phyloP scores from a whole-genome alignment of 2,888 invertebrate genomes.

The Invenusta paracnida region DNA sequence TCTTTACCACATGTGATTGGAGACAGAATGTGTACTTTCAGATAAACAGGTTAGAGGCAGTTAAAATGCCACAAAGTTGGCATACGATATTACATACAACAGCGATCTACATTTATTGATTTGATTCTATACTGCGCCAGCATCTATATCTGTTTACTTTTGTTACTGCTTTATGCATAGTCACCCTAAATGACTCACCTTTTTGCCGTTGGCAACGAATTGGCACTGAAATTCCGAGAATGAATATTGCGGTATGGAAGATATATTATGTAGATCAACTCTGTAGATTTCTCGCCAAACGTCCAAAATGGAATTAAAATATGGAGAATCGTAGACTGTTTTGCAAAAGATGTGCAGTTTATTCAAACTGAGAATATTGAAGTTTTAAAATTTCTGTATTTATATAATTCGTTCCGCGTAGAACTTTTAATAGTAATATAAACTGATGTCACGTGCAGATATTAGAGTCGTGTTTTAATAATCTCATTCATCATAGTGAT shows the following conservation, averaged over 20 bases:
- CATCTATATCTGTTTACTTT: background rate
- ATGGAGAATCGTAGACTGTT: too few species aligned
- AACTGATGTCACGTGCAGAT: too few species aligned
- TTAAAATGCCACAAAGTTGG: background rate
- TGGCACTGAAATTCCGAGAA: conserved; percentile 13
- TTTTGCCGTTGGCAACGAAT: conserved; percentile 12
- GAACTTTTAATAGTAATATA: too few species aligned
- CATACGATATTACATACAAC: background rate
- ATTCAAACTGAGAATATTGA: too few species aligned
- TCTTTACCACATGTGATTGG: too few species aligned
- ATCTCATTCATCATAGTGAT: background rate
- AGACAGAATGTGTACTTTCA: too few species aligned
- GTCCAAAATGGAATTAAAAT: too few species aligned
- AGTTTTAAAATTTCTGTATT: too few species aligned
- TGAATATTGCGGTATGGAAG: background rate
- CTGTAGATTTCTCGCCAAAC: background rate
- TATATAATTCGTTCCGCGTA: too few species aligned
- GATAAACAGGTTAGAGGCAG: too few species aligned
- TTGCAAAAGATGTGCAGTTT: too few species aligned
- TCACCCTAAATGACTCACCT: conserved; percentile 14
- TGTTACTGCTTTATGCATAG: conserved; percentile 6
- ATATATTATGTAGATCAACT: background rate
- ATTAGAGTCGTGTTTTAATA: background rate
- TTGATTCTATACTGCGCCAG: background rate
- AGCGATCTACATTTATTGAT: background rate